Base-by-base conservation (phyloP, 35 echinoderm and acorn worm species). In the Diadema setosum region DNA sequence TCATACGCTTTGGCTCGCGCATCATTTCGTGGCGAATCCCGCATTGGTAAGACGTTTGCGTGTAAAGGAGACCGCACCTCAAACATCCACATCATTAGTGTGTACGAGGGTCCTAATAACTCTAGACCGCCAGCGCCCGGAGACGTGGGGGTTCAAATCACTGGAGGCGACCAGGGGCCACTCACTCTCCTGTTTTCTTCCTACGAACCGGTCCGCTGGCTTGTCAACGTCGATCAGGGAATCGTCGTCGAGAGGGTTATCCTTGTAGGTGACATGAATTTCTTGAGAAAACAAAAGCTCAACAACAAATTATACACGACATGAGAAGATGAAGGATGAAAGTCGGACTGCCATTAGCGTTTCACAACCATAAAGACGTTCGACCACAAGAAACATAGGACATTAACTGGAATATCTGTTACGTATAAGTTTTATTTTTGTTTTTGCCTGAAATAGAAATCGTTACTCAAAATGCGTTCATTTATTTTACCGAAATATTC, bases 181-280 rank as follows among this genome's bases (percentile, higher is more conserved):
- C 48, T 96, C 5, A 80, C 90, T 3, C 25, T 96, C 16, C 81
- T 93, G 11, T 86, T 96, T 24, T 82, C 42, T 0, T 89, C 65
- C 2, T 96, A 88, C 70, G 94, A 96, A 81, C 94, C 94, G 1
- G 94, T 96, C 74, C 83, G 58, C 3, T 96, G 94, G 94, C 20
- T 80, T 36, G 27, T 96, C 1, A 26, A 46, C 35, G 11, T 96
- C 16, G 40, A 81, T n/a, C 40, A 43, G 8, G 46, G 42, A 14
- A 31, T 88, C 11, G 44, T 85, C 9, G 39, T 96, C 29, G 76
- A 65, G 32, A 83, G 85, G 89, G 59, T 96, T 23, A 58, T 92
- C 5, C 23, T 96, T 64, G 94, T 96, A 85, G 89, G 89, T n/a
- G n/a, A n/a, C n/a, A n/a, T n/a, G n/a, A n/a, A n/a, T n/a, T n/a